These are phyloP conservation scores for Cataglyphis albicans DNA, from an alignment of 2,888 invertebrate genomes.

Conservation along the genomic window DNA sequence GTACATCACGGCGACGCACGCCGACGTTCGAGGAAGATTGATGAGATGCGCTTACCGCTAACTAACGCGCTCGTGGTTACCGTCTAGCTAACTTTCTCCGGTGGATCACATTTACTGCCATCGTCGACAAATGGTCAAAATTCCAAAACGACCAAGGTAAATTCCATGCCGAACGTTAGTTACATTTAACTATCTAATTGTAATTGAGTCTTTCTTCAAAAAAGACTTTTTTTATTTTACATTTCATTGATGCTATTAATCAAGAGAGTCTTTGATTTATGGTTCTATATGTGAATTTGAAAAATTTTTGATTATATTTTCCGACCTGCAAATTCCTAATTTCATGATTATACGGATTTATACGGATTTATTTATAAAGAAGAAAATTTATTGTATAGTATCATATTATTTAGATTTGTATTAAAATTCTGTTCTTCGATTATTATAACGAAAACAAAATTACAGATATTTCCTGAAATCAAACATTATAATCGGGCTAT, in stretches of 20 bases:
- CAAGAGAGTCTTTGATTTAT: neutral
- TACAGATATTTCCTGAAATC: neutral
- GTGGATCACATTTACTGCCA: conserved; percentile 27
- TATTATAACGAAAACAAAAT: neutral
- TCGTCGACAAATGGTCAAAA: conserved; percentile 74
- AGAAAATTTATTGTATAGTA: neutral
- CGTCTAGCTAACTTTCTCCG: conserved; percentile 65
- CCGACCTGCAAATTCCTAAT: neutral
- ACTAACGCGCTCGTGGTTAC: conserved; percentile 70
- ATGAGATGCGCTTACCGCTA: conserved; percentile 83
- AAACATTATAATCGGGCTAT: neutral
- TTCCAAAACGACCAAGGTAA: conserved; percentile 59
- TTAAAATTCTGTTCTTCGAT: conserved; percentile 2
- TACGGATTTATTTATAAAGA: neutral
- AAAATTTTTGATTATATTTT: neutral
- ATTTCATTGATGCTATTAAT: neutral
- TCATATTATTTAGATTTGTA: neutral
- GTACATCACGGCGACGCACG: conserved; percentile 66
- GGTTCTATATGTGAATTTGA: neutral
- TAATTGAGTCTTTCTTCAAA: neutral
- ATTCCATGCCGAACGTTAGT: neutral
- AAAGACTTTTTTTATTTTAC: neutral
- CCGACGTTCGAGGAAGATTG: conserved; percentile 83
- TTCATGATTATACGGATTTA: neutral
- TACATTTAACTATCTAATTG: conserved; percentile 27